Percentiles rank a stretch among this genome's conserved stretches.
phyloP scores from a whole-genome alignment of 2,797 vertebrate species.

The Anguilla obscura region DNA sequence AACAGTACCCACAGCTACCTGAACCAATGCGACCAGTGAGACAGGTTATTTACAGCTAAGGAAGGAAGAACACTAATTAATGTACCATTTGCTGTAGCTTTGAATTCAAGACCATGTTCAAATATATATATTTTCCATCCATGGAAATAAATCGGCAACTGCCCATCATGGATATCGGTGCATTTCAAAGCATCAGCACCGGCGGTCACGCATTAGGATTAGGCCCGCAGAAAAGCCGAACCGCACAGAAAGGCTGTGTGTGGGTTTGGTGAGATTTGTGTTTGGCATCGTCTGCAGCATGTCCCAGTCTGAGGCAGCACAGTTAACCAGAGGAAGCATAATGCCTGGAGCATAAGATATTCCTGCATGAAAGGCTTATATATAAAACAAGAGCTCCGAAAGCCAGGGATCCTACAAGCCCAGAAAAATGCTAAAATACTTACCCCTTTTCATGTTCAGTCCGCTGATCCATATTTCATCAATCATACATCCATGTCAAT shows the following conservation, averaged over 20 bases:
- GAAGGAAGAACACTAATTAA: not conserved
- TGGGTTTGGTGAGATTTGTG: not conserved
- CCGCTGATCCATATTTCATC: too few relatives aligned
- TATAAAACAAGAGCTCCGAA: not conserved
- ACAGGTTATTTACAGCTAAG: not conserved
- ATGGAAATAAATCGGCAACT: not conserved
- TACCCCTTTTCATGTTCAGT: too few relatives aligned
- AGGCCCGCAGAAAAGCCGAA: not conserved
- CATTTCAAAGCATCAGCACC: not conserved
- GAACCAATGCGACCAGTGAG: not conserved
- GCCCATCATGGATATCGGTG: not conserved
- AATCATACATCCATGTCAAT: not conserved
- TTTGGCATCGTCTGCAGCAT: not conserved
- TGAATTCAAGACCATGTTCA: not conserved
- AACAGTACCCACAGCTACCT: not conserved
- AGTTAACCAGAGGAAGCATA: not conserved
- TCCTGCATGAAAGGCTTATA: not conserved
- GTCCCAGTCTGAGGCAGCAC: not conserved
- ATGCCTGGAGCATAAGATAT: not conserved
- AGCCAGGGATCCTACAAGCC: too few relatives aligned
- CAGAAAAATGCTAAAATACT: not conserved
- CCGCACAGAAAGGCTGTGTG: not conserved
- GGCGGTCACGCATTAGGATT: slow-evolving; percentile 3
- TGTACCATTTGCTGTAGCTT: not conserved
- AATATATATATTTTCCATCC: not conserved